Base-by-base conservation (phyloP, 2,888 invertebrate species). In the Noctua fimbriata region DNA sequence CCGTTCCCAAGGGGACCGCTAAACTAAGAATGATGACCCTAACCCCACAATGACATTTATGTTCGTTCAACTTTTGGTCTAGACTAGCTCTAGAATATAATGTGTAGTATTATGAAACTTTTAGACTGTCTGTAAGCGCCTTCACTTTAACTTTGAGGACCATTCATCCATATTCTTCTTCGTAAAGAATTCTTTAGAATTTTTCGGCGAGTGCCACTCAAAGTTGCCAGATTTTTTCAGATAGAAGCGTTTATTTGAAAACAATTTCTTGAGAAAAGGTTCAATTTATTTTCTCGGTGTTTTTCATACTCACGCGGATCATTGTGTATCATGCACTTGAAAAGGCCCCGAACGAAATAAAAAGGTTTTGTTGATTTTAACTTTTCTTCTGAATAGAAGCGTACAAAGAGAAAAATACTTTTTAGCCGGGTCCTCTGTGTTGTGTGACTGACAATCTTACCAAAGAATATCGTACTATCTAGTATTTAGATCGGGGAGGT, bases 11-110 rank as follows among this genome's bases (percentile, higher is more conserved):
- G 75, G 85, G 85, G 83, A 70, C 58, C 44, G 32, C 80, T 77
- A 73, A 83, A 83, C 83, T 73, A 77, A 77, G 85, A 85, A 79
- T 85, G 58, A 85, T 85, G 76, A 77, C 85, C 80, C 49, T 69
- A 16, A 75, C 75, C 81, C 69, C 69, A 55, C 73, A 85, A 79
- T 65, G 85, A 73, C 74, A 80, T 52, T 77, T 67, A 67, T 74
- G 83, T 73, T 28, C 69, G 75, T 78, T 83, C 80, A 80, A 85
- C 80, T 85, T 75, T 80, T 28, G 85, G 73, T 85, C 80, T 85
- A 83, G 72, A 79, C 78, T 49, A 69, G 47, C 65, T 63, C 36
- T 36, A 73, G 78, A 82, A 73, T 79, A 75, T 76, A 63, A 84
- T 84, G 78, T 78, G n/a, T 44, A 72, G 58, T 52, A 72, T 81